Evolutionary conservation across 2,113 vertebrate species (phyloP).

Genomic region (Caranx ignobilis): DNA sequence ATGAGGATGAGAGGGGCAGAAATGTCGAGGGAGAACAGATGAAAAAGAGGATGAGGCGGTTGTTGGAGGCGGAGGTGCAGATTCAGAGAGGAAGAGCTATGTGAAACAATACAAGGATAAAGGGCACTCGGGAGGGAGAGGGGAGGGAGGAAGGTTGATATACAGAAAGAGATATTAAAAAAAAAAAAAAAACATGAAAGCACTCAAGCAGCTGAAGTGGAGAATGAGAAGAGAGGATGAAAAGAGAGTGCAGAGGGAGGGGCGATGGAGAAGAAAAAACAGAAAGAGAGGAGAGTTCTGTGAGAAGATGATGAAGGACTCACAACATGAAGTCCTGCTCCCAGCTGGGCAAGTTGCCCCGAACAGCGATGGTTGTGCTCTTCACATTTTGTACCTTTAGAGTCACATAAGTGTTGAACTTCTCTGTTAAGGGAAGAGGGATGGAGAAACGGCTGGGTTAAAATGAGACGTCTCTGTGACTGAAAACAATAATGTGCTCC

Average conservation of each 20-base stretch:
- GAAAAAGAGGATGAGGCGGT: constrained; percentile 55
- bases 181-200: constrained; percentile 10
- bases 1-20: constrained; percentile 49
- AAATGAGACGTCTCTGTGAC: background rate
- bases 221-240: constrained; percentile 27
- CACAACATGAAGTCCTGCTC: constrained; percentile 99
- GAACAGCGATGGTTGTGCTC: constrained; percentile 96
- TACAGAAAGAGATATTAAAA: constrained; percentile 10
- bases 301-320: constrained; percentile 79
- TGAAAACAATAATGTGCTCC: background rate
- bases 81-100: constrained; percentile 42
- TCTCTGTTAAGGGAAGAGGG: constrained; percentile 84
- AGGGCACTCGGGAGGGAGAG: constrained; percentile 49
- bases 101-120: constrained; percentile 55
- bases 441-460: constrained; percentile 20
- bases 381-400: constrained; percentile 99
- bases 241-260: constrained; percentile 29
- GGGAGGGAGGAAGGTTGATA: constrained; percentile 26
- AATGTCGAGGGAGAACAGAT: constrained; percentile 47
- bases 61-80: constrained; percentile 29
- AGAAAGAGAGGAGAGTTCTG: constrained; percentile 18
- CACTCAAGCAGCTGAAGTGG: constrained; percentile 37
- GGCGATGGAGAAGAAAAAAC: constrained; percentile 5
- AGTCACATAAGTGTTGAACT: constrained; percentile 98
- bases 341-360: constrained; percentile 96